These are phyloP conservation scores for Tauraco hartlaubi DNA, from an alignment of 2,797 vertebrate genomes.

Conservation along the genomic window DNA sequence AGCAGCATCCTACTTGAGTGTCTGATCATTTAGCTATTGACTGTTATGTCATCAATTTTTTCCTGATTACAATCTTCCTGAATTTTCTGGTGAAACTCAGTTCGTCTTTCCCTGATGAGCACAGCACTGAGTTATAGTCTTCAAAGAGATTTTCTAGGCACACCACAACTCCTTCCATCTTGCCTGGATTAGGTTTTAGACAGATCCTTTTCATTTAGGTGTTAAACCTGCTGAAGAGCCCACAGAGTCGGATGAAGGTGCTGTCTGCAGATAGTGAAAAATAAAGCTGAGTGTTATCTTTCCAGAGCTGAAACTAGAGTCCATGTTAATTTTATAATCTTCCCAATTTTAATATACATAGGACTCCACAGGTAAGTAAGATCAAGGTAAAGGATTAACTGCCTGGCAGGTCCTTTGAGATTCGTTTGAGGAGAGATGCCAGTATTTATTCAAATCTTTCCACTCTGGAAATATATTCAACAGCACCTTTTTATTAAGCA, in stretches of 20 bases:
- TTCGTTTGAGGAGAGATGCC: neutral
- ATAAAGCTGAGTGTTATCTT: neutral
- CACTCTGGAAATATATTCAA: neutral
- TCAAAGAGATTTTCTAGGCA: neutral
- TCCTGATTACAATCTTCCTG: neutral
- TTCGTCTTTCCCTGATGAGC: neutral
- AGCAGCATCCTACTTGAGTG: neutral
- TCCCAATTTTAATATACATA: neutral
- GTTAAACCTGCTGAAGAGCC: neutral
- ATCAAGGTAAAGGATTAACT: conserved; percentile 39
- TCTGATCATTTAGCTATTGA: neutral
- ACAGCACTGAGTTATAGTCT: neutral
- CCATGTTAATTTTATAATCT: conserved; percentile 10
- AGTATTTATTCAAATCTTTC: neutral
- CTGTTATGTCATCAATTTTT: neutral
- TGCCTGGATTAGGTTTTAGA: neutral
- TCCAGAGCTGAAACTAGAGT: neutral
- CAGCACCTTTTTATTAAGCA: neutral
- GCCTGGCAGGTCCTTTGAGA: neutral
- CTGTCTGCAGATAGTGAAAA: neutral
- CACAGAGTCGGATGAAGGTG: neutral
- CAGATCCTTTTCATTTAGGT: neutral
- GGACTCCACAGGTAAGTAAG: neutral
- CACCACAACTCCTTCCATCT: neutral
- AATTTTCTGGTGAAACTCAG: neutral